Percentiles rank a stretch among this genome's conserved stretches.
Evolutionary conservation across 2,888 invertebrate species (phyloP).

Genomic region (Nomada lathburiana): DNA sequence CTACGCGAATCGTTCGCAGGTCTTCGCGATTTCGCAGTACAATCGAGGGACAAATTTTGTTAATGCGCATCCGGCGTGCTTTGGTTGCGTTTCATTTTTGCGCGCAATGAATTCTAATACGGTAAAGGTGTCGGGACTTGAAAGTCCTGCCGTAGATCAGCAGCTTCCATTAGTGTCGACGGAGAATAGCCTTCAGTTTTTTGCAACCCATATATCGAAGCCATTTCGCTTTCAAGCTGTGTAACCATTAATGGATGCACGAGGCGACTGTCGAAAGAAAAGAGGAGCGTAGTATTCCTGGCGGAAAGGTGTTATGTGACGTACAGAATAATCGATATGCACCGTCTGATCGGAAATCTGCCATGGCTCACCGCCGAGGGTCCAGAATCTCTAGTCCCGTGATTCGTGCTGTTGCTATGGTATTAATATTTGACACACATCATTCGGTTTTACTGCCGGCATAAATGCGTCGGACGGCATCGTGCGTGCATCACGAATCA

Average conservation of each 20-base stretch:
- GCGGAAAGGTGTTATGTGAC: conserved; percentile 54
- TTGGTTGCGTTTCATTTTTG: no score
- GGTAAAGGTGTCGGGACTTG: not conserved
- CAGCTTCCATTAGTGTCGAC: conserved; percentile 5
- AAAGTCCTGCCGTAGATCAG: not conserved
- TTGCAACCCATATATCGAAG: not conserved
- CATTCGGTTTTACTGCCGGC: conserved; percentile 76
- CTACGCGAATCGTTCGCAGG: no score
- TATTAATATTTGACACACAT: conserved; percentile 77
- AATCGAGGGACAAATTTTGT: no score
- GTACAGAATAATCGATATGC: conserved; percentile 57
- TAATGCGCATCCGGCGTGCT: no score
- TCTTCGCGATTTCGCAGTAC: no score
- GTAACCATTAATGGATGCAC: conserved; percentile 34
- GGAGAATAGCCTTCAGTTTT: conserved; percentile 2
- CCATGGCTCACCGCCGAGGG: conserved; percentile 43
- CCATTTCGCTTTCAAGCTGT: not conserved
- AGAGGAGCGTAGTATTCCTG: conserved; percentile 29
- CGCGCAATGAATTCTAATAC: not conserved
- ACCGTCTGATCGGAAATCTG: conserved; percentile 65
- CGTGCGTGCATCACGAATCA: conserved; percentile 75
- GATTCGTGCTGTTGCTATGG: conserved; percentile 59
- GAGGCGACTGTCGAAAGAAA: not conserved
- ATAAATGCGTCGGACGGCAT: conserved; percentile 73
- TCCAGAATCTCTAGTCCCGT: conserved; percentile 29